These are phyloP conservation scores for Peromyscus melanophrys DNA, from an alignment of 2,797 vertebrate species.

Conservation along the genomic window DNA sequence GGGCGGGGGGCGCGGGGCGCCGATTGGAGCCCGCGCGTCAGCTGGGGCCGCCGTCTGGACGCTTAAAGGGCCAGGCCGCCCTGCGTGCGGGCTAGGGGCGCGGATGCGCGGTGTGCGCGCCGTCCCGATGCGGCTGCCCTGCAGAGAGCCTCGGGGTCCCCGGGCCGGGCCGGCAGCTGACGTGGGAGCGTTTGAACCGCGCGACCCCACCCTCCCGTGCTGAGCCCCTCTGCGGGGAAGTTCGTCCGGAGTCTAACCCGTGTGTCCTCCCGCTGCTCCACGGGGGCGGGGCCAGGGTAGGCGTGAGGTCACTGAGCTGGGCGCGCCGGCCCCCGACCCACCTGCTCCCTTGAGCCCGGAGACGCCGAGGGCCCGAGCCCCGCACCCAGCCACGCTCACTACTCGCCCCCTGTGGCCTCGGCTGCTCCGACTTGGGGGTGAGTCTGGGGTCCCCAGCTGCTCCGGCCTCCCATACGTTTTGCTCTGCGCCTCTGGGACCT, in stretches of 20 bases:
- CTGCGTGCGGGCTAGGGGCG: slow-evolving; percentile 79
- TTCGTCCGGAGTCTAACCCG: slow-evolving; percentile 28
- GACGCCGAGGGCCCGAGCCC: neutral
- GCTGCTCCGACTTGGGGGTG: slow-evolving; percentile 52
- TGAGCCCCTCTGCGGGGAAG: neutral
- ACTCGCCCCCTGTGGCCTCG: neutral
- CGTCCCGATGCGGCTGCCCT: neutral
- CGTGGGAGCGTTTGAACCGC: neutral
- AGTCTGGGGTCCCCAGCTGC: slow-evolving; percentile 15
- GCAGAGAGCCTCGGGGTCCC: neutral
- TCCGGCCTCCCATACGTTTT: neutral
- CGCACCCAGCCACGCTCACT: neutral
- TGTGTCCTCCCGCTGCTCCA: slow-evolving; percentile 50
- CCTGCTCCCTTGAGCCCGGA: slow-evolving; percentile 24
- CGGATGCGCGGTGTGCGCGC: slow-evolving; percentile 66
- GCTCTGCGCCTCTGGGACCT: neutral
- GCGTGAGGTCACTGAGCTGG: slow-evolving; percentile 37
- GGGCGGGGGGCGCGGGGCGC: slow-evolving; percentile 87
- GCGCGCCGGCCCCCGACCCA: neutral
- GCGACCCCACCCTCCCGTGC: neutral
- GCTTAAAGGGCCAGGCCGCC: slow-evolving; percentile 94
- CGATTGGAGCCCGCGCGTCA: slow-evolving; percentile 96
- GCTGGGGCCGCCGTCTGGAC: slow-evolving; percentile 93
- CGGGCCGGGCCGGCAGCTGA: neutral
- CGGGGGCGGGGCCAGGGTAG: slow-evolving; percentile 42